These are phyloP conservation scores for Conomelus anceps DNA, from an alignment of 2,888 invertebrate genomes.

Conservation along the genomic window DNA sequence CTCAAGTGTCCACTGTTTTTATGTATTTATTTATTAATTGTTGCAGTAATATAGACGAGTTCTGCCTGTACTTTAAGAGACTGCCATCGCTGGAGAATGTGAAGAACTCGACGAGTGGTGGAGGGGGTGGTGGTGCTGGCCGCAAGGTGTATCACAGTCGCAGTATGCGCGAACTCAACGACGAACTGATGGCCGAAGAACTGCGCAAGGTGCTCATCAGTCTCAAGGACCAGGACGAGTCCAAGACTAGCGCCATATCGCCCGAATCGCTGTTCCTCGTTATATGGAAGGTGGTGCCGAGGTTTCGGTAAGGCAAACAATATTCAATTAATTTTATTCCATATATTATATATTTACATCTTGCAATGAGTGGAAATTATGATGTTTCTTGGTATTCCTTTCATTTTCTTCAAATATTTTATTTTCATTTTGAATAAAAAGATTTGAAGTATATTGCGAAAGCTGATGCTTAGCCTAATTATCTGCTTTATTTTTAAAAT, in stretches of 20 bases:
- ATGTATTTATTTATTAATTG: no score
- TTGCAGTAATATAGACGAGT: constrained; percentile 72
- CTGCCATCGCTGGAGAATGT: constrained; percentile 59
- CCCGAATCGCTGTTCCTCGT: constrained; percentile 74
- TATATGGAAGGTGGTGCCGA: constrained; percentile 77
- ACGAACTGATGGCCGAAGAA: constrained; percentile 71
- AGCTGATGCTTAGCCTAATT: no score
- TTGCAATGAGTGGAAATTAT: no score
- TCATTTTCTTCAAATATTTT: no score
- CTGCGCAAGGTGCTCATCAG: constrained; percentile 68
- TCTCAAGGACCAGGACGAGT: constrained; percentile 58
- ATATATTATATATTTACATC: background rate
- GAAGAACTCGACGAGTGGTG: constrained; percentile 33
- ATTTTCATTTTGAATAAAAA: no score
- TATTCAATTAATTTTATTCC: background rate
- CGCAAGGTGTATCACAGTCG: constrained; percentile 54
- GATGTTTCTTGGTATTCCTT: no score
- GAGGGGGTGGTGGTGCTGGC: constrained; percentile 50
- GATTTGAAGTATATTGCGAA: no score
- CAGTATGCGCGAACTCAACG: constrained; percentile 55
- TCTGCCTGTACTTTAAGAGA: constrained; percentile 73
- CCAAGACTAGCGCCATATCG: constrained; percentile 64
- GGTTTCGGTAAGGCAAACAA: constrained; percentile 51
- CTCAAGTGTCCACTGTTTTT: no score
- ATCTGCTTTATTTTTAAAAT: no score